Evolutionary conservation across 2,113 vertebrate genomes (phyloP), one percentile per base, ranked within the genome.

Genomic region (Rhodinocichla rosea): DNA sequence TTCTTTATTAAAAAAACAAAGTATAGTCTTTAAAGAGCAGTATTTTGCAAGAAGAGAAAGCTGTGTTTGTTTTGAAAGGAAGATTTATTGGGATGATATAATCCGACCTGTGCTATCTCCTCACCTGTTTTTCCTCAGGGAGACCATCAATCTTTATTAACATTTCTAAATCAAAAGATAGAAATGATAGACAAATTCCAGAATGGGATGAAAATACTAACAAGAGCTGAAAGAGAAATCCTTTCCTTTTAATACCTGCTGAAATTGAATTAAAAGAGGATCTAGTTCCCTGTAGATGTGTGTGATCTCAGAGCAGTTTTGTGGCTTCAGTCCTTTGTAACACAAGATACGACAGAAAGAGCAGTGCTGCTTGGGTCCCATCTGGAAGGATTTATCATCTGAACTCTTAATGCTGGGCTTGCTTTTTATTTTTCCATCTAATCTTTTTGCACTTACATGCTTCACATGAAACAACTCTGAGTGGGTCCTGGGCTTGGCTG

Each of bases 81-180:
- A 95, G 92, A 97, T 98, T 98, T 98, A 97, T 92, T 94, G 87
- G 83, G 85, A 92, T 97, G 93, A 97, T 97, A 97, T 96, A 97
- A 97, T 95, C 87, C 87, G 23, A 53, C 80, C 89, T 73, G 83
- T 64, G 45, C 87, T 96, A 57, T 97, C 96, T 96, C 85, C 95
- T 98, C 97, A 98, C 97, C 98, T 98, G 97, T 98, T 98, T 98
- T 97, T 98, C 98, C 97, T 98, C 92, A 96, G 98, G 97, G 97
- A 95, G 91, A 64, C 91, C 94, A 94, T 97, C 93, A 97, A 91
- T 97, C 97, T 97, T 96, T 94, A 95, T 96, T 97, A 98, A 93
- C 94, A 83, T 83, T 96, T 96, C 93, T 93, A 90, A 91, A 90
- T 90, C 92, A 91, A 89, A 90, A 98, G 95, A 94, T 96, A 90